A percentile compares a stretch with the other conserved stretches of the same genome.
Evolutionary conservation across 2,888 invertebrate genomes (phyloP).

Genomic region (Yponomeuta cagnagella): DNA sequence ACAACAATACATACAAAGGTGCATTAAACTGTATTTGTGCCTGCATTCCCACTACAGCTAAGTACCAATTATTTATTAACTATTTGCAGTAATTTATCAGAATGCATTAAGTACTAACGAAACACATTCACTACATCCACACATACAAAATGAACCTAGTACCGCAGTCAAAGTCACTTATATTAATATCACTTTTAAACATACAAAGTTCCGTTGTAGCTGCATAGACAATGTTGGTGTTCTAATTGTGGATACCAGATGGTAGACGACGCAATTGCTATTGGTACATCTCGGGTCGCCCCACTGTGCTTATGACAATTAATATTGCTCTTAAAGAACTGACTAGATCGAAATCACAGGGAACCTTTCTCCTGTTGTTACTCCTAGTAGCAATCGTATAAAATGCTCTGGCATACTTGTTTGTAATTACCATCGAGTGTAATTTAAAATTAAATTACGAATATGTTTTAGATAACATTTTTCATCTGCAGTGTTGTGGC

Average conservation of each 20-base stretch:
- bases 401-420: constrained; percentile 7
- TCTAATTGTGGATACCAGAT: constrained; percentile 34
- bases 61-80: constrained; percentile 30
- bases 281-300: constrained; percentile 13
- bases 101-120: constrained; percentile 29
- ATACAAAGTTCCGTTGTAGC: constrained; percentile 36
- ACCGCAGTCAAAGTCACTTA: constrained; percentile 41
- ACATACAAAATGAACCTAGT: constrained; percentile 63
- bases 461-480: neutral
- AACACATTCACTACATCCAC: constrained; percentile 35
- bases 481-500: neutral
- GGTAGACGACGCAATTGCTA: constrained; percentile 28
- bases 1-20: constrained; percentile 29
- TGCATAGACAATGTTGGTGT: constrained; percentile 24
- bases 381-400: constrained; percentile 4
- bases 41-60: neutral
- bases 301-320: neutral
- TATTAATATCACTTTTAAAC: constrained; percentile 73
- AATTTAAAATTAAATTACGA: neutral
- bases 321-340: neutral
- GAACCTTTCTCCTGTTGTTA: neutral
- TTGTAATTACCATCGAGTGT: neutral
- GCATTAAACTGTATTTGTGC: constrained; percentile 31
- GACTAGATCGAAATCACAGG: constrained; percentile 10
- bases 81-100: constrained; percentile 34